Percentiles rank a stretch among this genome's conserved stretches.
These are phyloP conservation scores for Hydra vulgaris DNA, from an alignment of 30 jellyfish, hydroid and myxozoan genomes.

Conservation along the genomic window DNA sequence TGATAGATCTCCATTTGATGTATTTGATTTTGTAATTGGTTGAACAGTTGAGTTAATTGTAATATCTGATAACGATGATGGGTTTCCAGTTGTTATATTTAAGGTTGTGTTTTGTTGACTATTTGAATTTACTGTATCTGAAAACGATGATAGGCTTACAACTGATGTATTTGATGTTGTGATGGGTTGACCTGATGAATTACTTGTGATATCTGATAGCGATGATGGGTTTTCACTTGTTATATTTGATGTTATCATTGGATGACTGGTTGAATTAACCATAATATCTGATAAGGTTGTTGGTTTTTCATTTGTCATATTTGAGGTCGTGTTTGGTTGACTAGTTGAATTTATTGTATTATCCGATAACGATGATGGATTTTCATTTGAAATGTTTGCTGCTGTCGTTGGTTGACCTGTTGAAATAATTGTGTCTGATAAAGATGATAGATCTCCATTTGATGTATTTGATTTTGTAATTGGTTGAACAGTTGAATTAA, in stretches of 20 bases:
- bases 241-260: not conserved
- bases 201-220: not conserved
- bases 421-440: not conserved
- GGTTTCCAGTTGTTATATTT: not conserved
- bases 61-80: not conserved
- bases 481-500: not conserved
- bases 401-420: not conserved
- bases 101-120: too few relatives aligned
- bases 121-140: too few relatives aligned
- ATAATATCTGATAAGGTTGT: not conserved
- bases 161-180: too few relatives aligned
- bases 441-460: not conserved
- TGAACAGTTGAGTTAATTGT: not conserved
- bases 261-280: not conserved
- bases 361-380: not conserved
- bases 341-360: not conserved
- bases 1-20: not conserved
- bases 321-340: not conserved
- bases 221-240: not conserved
- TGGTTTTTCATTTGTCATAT: not conserved
- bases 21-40: not conserved
- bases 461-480: not conserved
- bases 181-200: not conserved
- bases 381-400: not conserved
- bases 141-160: too few relatives aligned